Conservation (phyloP, 1,140 invertebrate genomes). For the Euwallacea similis region DNA sequence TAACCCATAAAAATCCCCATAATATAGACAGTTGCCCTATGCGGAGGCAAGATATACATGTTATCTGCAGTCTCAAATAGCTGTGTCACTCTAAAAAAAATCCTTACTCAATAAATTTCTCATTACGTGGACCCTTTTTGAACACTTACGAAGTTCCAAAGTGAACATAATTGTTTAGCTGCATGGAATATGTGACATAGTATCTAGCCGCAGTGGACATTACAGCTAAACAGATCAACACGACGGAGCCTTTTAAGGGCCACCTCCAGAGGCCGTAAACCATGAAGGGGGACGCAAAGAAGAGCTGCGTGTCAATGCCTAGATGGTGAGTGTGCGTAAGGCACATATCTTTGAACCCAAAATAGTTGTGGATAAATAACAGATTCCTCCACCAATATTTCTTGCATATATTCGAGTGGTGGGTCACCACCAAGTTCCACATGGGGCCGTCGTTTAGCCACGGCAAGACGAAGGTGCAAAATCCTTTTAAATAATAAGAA, state of each 20-base stretch:
- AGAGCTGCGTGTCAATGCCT: constrained; percentile 81
- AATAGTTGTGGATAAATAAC: constrained; percentile 65
- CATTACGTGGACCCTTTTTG: neutral
- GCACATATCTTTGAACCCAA: constrained; percentile 67
- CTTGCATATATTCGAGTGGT: constrained; percentile 63
- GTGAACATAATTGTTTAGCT: constrained; percentile 71
- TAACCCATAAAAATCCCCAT: constrained; percentile 70
- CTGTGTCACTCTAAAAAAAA: constrained; percentile 61
- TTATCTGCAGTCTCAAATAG: constrained; percentile 71
- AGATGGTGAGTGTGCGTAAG: constrained; percentile 70
- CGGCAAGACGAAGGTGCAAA: constrained; percentile 66
- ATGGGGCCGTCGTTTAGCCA: constrained; percentile 62
- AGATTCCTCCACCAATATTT: constrained; percentile 65
- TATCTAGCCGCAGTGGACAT: constrained; percentile 67
- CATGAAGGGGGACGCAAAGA: constrained; percentile 68
- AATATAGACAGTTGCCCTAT: constrained; percentile 71
- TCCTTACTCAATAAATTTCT: neutral
- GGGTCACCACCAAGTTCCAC: constrained; percentile 64
- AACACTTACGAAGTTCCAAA: constrained; percentile 74
- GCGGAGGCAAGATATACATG: constrained; percentile 70
- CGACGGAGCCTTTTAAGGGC: constrained; percentile 59
- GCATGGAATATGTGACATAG: constrained; percentile 64
- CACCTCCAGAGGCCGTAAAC: constrained; percentile 68
- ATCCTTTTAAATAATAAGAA: constrained; percentile 47
- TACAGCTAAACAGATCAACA: constrained; percentile 58